phyloP scores from a whole-genome alignment of 2,113 vertebrate species.

The Rhea americana region DNA sequence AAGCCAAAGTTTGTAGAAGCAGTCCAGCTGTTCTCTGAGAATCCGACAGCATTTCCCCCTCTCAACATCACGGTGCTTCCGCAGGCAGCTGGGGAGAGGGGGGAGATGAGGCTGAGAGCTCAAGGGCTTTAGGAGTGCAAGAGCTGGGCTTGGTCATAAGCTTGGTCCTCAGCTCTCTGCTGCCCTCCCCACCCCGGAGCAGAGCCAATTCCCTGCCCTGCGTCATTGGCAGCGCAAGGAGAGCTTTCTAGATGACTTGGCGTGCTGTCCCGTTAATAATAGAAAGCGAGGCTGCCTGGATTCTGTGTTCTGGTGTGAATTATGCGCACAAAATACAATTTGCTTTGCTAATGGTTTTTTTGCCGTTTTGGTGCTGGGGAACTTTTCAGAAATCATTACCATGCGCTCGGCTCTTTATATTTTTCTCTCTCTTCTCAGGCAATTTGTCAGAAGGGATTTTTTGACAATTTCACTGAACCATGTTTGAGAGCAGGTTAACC shows the following conservation, averaged over 20 bases:
- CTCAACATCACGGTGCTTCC: accelerated
- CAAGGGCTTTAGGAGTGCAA: accelerated
- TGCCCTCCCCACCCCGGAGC: not conserved
- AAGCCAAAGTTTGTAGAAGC: accelerated
- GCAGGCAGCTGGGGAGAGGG: accelerated
- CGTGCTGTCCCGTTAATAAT: not conserved
- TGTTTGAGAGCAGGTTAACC: conserved; percentile 69
- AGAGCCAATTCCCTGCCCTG: not conserved
- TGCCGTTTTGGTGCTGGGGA: conserved; percentile 63
- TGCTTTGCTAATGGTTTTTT: conserved; percentile 73
- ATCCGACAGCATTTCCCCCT: accelerated
- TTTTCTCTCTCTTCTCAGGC: conserved; percentile 70
- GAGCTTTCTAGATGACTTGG: conserved; percentile 6
- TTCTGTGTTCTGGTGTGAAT: conserved; percentile 66
- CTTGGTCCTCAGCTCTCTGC: not conserved
- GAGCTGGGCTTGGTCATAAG: not conserved
- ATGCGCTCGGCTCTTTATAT: conserved; percentile 29
- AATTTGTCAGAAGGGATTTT: conserved; percentile 77
- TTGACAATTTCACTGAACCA: conserved; percentile 74
- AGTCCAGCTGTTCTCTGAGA: accelerated
- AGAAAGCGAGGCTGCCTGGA: not conserved
- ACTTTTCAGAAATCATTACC: conserved; percentile 74
- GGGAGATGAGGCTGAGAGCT: not conserved
- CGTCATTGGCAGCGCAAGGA: accelerated
- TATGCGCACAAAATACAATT: conserved; percentile 66